A percentile compares a stretch with the other conserved stretches of the same genome.
phyloP scores from a whole-genome alignment of 1,140 invertebrate genomes.

The Lordiphosa mommai region DNA sequence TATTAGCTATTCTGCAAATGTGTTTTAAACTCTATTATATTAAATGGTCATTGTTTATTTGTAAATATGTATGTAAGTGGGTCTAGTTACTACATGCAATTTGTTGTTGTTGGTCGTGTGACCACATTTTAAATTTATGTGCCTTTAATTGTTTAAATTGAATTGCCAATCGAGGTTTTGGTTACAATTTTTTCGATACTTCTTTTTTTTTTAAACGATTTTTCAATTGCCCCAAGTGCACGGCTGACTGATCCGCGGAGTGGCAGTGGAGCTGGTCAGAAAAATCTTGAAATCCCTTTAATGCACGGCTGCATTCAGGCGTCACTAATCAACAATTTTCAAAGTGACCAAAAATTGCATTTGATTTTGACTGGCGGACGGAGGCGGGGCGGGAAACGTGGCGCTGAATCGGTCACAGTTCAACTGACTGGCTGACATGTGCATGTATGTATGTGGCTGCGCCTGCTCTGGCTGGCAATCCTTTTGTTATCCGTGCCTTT shows the following conservation, averaged over 20 bases:
- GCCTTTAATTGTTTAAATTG: slow-evolving; percentile 69
- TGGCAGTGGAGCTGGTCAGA: slow-evolving; percentile 11
- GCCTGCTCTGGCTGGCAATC: slow-evolving; percentile 24
- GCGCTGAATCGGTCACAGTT: slow-evolving; percentile 21
- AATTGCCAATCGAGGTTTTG: slow-evolving; percentile 46
- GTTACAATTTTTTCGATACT: slow-evolving; percentile 23
- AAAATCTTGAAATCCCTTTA: slow-evolving; percentile 51
- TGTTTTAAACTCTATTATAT: slow-evolving; percentile 1
- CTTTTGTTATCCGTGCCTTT: slow-evolving; percentile 72
- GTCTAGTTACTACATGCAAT: slow-evolving; percentile 48
- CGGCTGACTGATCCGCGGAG: slow-evolving; percentile 19
- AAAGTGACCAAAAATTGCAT: slow-evolving; percentile 75
- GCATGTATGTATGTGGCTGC: slow-evolving; percentile 3
- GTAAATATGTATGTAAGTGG: slow-evolving; percentile 3
- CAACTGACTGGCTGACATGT: slow-evolving; percentile 48
- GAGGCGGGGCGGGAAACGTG: slow-evolving; percentile 20
- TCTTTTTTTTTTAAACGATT: slow-evolving; percentile 23
- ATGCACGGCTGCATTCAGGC: slow-evolving; percentile 56
- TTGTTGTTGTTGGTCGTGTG: slow-evolving; percentile 42
- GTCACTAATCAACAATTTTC: slow-evolving; percentile 74
- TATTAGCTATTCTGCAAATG: too few species aligned
- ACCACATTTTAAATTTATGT: slow-evolving; percentile 76
- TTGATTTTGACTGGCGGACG: slow-evolving; percentile 52
- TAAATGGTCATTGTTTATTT: background rate
- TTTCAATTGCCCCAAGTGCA: slow-evolving; percentile 34